Evolutionary conservation across 2,113 vertebrate species (phyloP), one percentile per base, ranked within the genome.

Genomic region (Propithecus coquereli): DNA sequence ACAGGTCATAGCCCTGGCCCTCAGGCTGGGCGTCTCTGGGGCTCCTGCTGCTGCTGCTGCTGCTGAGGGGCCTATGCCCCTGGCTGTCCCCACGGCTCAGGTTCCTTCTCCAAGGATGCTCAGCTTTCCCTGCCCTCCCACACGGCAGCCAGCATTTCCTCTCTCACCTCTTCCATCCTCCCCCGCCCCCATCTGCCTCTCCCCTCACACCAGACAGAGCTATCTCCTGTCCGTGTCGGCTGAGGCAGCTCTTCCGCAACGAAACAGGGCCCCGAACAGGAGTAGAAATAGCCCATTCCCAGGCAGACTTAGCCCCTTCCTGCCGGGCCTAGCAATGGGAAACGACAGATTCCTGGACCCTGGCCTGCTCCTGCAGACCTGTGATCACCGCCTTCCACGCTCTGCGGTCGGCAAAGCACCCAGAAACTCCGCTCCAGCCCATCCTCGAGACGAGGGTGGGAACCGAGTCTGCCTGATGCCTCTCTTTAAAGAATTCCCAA

Each of bases 111-210:
- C 59, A 61, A 74, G 40, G 61, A 52, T 9, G 30, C 87, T 37
- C 37, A 52, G 79, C 47, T 27, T 79, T 92, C 81, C 79, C 79
- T 91, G 57, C 11, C 63, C 54, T 93, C 96, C 90, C 82, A 88
- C 82, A 68, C 17, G 30, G 71, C 47, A 66, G 18, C 74, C 30
- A 23, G 37, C 9, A 3, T 59, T 65, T 93, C 87, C 87, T 89
- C 71, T 85, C 14, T 92, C 63, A 45, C 74, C 90, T 70, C 90
- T 92, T 34, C 70, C 40, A 65, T 16, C 65, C 47, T 70, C 65
- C 54, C 27, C 23, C 34, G 20, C 63, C 70, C 7, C 52, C 66
- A 57, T 45, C 45, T 61, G 93, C 74, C 66, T 94, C 59, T 81
- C 27, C 63, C 61, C n/a, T 85, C 34, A 47, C n/a, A 54, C 18